Evolutionary conservation across 1,140 invertebrate species (phyloP), one percentile per base, ranked within the genome.

Genomic region (Neodiprion pinetum): DNA sequence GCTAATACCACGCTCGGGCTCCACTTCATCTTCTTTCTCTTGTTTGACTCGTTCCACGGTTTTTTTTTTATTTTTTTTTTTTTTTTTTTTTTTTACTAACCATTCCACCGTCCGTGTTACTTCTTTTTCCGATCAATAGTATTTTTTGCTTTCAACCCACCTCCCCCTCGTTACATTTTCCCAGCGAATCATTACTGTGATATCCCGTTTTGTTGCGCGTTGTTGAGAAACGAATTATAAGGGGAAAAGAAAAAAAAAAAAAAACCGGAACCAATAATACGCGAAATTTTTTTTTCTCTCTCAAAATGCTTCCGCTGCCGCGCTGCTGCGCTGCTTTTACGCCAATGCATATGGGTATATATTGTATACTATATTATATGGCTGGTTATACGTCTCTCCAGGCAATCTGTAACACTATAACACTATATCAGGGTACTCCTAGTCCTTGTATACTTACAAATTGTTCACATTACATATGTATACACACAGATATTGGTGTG

Each of bases 291-390:
- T 67, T 67, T 73, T 67, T 65, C 28, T 76, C 28, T 85, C 86
- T 80, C 76, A 87, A 81, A 81, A 82, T 87, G 85, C 85, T 88
- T 88, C 82, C 77, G 82, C 85, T 87, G 85, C 86, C 87, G 87
- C 86, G 87, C 86, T 87, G 85, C 86, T 88, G 87, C 86, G 87
- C 86, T 84, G 85, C 86, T 87, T 88, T 86, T 87, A 40, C 78
- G 85, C 86, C 86, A 88, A 87, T 87, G 80, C 82, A 80, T 80
- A 77, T 81, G 78, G 79, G 82, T 75, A 40, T 40, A 40, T 40
- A 3, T 3, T 40, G 5, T 40, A 40, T 40, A 40, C 28, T 40
- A 40, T 5, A 40, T 40, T 3, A 40, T 40, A 40, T 40, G 28
- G 28, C 28, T 40, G 28, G 28, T 40, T 40, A 40, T 5, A 40